Conservation (phyloP, 2,888 invertebrate species). For the Thereva unica region DNA sequence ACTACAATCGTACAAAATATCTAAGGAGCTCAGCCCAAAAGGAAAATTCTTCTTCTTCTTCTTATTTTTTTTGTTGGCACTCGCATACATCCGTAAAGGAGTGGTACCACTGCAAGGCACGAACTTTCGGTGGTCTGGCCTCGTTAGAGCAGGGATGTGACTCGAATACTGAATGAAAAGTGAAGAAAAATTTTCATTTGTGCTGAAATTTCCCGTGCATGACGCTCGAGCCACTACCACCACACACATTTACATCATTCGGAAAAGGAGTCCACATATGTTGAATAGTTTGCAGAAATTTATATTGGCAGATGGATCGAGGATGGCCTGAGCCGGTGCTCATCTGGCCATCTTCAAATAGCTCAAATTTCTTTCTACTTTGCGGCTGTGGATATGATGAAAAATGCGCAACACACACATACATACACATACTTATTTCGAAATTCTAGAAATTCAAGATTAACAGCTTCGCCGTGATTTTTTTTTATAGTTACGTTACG, state of each 20-base stretch:
- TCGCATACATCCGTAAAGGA: background rate
- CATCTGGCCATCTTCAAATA: constrained; percentile 18
- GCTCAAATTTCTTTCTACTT: constrained; percentile 18
- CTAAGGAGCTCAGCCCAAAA: background rate
- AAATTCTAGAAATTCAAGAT: constrained; percentile 3
- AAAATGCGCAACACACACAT: background rate
- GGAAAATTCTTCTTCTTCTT: constrained; percentile 10
- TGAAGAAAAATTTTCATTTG: constrained; percentile 27
- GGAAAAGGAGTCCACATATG: constrained; percentile 11
- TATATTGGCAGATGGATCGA: constrained; percentile 28
- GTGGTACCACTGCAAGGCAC: constrained; percentile 23
- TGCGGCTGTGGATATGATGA: constrained; percentile 12
- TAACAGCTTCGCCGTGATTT: constrained; percentile 31
- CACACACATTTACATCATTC: background rate
- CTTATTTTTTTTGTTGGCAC: background rate
- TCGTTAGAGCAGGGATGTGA: constrained; percentile 40
- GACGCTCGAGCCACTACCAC: background rate
- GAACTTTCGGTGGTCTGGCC: constrained; percentile 37
- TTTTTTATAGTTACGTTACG: constrained; percentile 1
- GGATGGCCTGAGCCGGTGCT: constrained; percentile 10
- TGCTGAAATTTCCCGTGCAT: constrained; percentile 26
- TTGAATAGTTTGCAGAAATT: constrained; percentile 27
- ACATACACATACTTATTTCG: background rate
- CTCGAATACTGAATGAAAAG: constrained; percentile 31
- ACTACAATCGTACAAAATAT: too few species aligned